Evolutionary conservation across 2,113 vertebrate genomes (phyloP).

Genomic region (human): DNA sequence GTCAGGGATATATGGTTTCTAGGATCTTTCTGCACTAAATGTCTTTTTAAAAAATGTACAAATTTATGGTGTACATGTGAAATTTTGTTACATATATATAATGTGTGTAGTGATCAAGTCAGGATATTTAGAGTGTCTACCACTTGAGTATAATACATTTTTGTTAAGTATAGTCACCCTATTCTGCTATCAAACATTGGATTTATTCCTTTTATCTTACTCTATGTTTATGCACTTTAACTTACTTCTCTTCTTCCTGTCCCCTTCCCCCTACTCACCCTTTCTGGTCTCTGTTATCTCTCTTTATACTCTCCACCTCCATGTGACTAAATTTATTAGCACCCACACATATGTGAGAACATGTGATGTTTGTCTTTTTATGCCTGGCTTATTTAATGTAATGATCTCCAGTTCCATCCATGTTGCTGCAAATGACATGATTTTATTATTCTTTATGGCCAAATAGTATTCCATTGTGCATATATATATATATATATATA

Average conservation of each 20-base stretch:
- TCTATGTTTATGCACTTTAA: not conserved
- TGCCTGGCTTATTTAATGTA: not conserved
- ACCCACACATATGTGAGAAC: not conserved
- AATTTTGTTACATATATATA: not conserved
- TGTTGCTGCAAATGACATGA: not conserved
- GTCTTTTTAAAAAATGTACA: not conserved
- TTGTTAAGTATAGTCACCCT: not conserved
- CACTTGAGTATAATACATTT: not conserved
- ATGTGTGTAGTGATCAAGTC: not conserved
- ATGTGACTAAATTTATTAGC: not conserved
- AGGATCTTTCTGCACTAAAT: not conserved
- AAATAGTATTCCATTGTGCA: not conserved
- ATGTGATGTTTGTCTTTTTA: not conserved
- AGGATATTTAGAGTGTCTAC: not conserved
- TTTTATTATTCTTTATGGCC: not conserved
- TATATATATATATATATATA: rapidly evolving
- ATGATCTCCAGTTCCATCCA: not conserved
- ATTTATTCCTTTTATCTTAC: not conserved
- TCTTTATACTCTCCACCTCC: not conserved
- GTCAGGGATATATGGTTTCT: not conserved
- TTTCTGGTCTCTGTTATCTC: not conserved
- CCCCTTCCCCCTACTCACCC: not conserved
- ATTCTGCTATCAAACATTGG: not conserved
- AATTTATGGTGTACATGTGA: not conserved
- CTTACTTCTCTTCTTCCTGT: not conserved